phyloP scores from a whole-genome alignment of 2,797 vertebrate species.

The Odontamblyopus rebecca region DNA sequence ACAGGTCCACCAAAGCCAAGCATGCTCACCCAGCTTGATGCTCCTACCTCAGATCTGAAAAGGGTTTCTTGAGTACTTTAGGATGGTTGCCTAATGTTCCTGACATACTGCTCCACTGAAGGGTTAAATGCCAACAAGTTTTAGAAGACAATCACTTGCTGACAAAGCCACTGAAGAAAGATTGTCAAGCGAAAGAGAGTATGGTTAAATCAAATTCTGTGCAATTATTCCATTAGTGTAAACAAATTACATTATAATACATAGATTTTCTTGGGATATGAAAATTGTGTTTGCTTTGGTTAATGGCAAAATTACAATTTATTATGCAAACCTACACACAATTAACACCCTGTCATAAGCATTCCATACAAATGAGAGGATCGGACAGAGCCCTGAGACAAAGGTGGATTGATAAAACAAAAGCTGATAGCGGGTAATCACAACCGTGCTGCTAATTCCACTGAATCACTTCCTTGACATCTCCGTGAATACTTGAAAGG shows the following conservation, averaged over 20 bases:
- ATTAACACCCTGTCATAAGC: slow-evolving; percentile 20
- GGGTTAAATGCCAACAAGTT: not conserved
- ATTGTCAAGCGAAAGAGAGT: not conserved
- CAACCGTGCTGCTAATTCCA: slow-evolving; percentile 46
- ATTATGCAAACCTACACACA: slow-evolving; percentile 8
- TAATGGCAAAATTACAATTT: slow-evolving; percentile 1
- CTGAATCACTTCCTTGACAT: slow-evolving; percentile 60
- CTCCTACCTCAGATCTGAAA: not conserved
- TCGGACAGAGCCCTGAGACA: slow-evolving; percentile 28
- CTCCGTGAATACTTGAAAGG: slow-evolving; percentile 65
- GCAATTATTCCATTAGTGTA: not conserved
- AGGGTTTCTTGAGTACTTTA: not conserved
- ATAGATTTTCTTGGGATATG: not conserved
- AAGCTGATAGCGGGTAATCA: slow-evolving; percentile 48
- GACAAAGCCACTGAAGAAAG: not conserved
- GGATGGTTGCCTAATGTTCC: not conserved
- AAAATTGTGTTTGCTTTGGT: not conserved
- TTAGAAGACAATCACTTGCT: not conserved
- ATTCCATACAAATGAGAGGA: slow-evolving; percentile 37
- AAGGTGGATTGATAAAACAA: slow-evolving; percentile 47
- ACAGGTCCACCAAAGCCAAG: not conserved
- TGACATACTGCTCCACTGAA: not conserved
- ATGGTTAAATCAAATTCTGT: not conserved
- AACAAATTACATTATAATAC: not conserved
- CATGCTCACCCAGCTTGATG: not conserved